Evolutionary conservation across 2,888 invertebrate species (phyloP), one percentile per base, ranked within the genome.

Genomic region (Junonia oenone): DNA sequence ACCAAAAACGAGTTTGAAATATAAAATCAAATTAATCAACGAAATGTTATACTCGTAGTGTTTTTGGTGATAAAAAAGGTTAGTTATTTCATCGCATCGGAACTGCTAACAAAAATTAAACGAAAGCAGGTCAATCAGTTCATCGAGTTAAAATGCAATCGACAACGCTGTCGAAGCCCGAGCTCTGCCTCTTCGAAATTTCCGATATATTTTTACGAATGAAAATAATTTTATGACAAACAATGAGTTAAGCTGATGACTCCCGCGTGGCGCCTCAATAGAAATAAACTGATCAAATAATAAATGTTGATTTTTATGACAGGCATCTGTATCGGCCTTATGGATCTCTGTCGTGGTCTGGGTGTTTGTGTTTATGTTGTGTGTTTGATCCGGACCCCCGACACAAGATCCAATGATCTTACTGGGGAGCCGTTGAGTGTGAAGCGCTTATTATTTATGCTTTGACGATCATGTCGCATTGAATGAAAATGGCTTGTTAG

Each of bases 81-180:
- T 19, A 31, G 22, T 43, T 22, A 22, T 22, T 26, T 37, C 1
- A 13, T 6, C n/a, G 43, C 17, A 22, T n/a, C n/a, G 13, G 17
- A 13, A 26, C 6, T 37, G 43, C 43, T 22, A 22, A 43, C 43
- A 26, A 14, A 26, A 26, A 43, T 43, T 22, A 43, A 43, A 43
- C 26, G 43, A 26, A 43, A 43, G 13, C 43, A 43, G 43, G 43
- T 43, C 43, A 43, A 43, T 26, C 43, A 26, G 43, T 43, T 43
- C 43, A 43, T 43, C 43, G 26, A 43, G 19, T 43, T 43, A 43
- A 43, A 43, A 43, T 2, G 43, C 43, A 43, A 26, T 43, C 43
- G 26, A 13, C 26, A 22, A n/a, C 40, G 40, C 19, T 19, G 40
- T 17, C 40, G 19, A 15, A 15, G 9, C 38, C 19, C 17, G 38